Evolutionary conservation across 2,113 vertebrate genomes (phyloP).

Genomic region (Chionis minor): DNA sequence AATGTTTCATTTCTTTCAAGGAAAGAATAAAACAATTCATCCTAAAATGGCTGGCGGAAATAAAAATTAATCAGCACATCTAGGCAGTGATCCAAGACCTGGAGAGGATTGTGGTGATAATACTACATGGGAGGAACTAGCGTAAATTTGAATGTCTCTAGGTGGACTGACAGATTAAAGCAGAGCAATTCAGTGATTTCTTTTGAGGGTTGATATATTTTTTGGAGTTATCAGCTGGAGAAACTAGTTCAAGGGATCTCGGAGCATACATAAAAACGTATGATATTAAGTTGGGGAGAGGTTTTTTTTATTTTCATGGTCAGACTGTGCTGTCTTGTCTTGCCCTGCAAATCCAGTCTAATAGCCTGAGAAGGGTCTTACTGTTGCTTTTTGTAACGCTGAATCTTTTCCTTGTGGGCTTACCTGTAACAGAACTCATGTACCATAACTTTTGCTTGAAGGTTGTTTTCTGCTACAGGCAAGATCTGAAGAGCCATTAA

Average conservation of each 20-base stretch:
- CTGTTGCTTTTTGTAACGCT: background rate
- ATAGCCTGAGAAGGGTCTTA: background rate
- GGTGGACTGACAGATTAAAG: background rate
- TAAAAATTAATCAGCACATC: background rate
- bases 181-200: background rate
- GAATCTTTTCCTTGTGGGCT: background rate
- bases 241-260: background rate
- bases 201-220: background rate
- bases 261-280: background rate
- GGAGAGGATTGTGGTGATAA: background rate
- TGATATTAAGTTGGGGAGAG: background rate
- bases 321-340: background rate
- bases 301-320: background rate
- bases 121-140: background rate
- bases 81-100: background rate
- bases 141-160: background rate
- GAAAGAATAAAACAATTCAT: background rate
- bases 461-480: background rate
- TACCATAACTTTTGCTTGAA: background rate
- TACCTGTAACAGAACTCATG: background rate
- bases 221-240: background rate
- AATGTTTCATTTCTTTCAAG: slow-evolving; percentile 16
- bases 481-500: background rate
- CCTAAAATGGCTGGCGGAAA: slow-evolving; percentile 16
- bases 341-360: background rate